A percentile compares a stretch with the other conserved stretches of the same genome.
These are phyloP conservation scores for Pseudoatta argentina DNA, from an alignment of 1,140 invertebrate species.

Conservation along the genomic window DNA sequence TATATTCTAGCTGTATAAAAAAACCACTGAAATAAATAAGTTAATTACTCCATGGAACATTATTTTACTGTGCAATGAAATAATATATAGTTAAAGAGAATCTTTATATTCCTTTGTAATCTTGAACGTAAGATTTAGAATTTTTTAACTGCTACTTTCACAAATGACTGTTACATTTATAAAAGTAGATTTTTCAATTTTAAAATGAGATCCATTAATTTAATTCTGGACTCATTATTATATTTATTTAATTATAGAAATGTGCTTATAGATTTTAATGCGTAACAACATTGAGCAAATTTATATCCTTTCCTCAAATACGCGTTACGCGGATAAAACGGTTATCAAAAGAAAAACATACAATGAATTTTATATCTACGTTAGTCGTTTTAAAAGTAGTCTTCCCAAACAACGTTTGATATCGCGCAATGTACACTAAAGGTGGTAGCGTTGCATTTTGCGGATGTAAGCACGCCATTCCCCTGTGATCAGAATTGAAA, in stretches of 20 bases:
- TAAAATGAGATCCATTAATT: not conserved
- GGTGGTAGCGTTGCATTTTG: not conserved
- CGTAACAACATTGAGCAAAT: not conserved
- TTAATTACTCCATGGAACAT: not conserved
- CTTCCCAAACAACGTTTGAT: not conserved
- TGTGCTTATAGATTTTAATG: not conserved
- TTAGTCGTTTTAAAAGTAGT: not conserved
- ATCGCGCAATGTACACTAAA: slow-evolving; percentile 4
- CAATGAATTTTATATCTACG: not conserved
- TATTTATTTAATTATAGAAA: too few species aligned
- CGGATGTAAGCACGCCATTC: slow-evolving; percentile 12
- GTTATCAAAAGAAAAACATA: not conserved
- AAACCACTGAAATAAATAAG: not conserved
- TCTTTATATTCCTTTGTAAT: not conserved
- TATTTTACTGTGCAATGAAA: not conserved
- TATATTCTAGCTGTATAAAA: not conserved
- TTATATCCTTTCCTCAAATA: not conserved
- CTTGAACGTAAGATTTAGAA: not conserved
- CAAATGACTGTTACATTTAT: not conserved
- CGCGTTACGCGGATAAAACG: not conserved
- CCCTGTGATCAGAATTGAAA: slow-evolving; percentile 37
- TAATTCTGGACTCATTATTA: not conserved
- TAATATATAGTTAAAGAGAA: slow-evolving; percentile 3
- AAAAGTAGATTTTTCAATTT: not conserved
- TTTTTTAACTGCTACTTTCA: not conserved